Conservation (phyloP, 2,888 invertebrate species). For the Trichopria drosophilae region DNA sequence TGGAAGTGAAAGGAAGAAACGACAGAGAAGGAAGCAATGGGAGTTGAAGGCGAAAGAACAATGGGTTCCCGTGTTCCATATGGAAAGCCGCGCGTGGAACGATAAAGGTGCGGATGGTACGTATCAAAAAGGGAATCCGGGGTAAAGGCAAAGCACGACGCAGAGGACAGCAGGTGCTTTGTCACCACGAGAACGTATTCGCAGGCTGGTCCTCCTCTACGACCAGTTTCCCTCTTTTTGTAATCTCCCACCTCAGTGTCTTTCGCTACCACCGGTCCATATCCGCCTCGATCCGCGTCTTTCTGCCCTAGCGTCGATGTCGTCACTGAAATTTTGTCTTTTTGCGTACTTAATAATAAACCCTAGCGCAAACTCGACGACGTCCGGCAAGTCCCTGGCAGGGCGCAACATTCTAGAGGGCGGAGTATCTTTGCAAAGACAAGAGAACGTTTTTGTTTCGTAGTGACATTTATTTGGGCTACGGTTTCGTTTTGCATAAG, state of each 20-base stretch:
- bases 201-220: constrained; percentile 41
- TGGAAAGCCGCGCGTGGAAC: constrained; percentile 40
- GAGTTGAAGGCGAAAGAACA: constrained; percentile 46
- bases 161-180: constrained; percentile 56
- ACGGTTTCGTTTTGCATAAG: constrained; percentile 55
- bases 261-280: constrained; percentile 34
- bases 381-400: no score
- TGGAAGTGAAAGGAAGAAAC: constrained; percentile 30
- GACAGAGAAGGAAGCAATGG: constrained; percentile 34
- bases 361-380: no score
- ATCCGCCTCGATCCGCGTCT: constrained; percentile 37
- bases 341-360: no score
- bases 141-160: constrained; percentile 42
- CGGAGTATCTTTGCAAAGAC: constrained; percentile 35
- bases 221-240: constrained; percentile 39
- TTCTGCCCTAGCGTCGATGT: constrained; percentile 46
- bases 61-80: constrained; percentile 48
- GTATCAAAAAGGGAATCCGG: constrained; percentile 36
- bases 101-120: constrained; percentile 37
- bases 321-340: constrained; percentile 50
- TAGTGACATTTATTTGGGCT: constrained; percentile 56
- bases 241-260: constrained; percentile 9
- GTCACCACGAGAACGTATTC: constrained; percentile 56
- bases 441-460: constrained; percentile 53
- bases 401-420: constrained; percentile 34